phyloP scores from a whole-genome alignment of 2,113 vertebrate genomes.

The Tympanuchus pallidicinctus region DNA sequence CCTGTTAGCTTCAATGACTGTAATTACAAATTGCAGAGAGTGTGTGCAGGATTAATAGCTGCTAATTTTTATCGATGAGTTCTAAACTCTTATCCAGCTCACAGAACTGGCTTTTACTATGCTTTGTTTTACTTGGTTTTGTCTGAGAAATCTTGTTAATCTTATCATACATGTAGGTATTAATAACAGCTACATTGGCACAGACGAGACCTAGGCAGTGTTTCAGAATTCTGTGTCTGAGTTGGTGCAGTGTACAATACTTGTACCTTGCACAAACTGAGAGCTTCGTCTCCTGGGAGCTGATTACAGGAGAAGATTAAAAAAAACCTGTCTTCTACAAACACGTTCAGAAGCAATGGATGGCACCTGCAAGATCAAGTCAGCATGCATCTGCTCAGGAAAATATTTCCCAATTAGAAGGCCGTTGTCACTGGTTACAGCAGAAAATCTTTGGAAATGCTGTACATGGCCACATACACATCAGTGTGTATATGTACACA shows the following conservation, averaged over 20 bases:
- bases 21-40: slow-evolving; percentile 71
- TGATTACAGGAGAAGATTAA: slow-evolving; percentile 75
- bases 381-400: slow-evolving; percentile 44
- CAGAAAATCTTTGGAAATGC: slow-evolving; percentile 20
- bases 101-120: slow-evolving; percentile 58
- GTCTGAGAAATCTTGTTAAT: slow-evolving; percentile 38
- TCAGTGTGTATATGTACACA: too few relatives aligned
- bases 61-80: slow-evolving; percentile 70
- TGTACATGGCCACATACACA: background rate
- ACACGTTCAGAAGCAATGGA: slow-evolving; percentile 64
- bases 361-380: slow-evolving; percentile 46
- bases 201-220: background rate
- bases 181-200: background rate
- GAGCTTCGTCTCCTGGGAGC: slow-evolving; percentile 53
- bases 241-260: background rate
- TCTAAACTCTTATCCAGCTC: slow-evolving; percentile 66
- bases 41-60: slow-evolving; percentile 63
- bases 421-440: slow-evolving; percentile 32
- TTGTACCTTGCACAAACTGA: slow-evolving; percentile 60
- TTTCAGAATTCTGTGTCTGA: background rate
- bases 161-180: slow-evolving; percentile 17
- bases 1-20: slow-evolving; percentile 53
- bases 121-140: slow-evolving; percentile 63
- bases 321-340: slow-evolving; percentile 67
- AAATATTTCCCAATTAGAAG: slow-evolving; percentile 68